Percentiles rank a stretch among this genome's conserved stretches.
These are phyloP conservation scores for Masticophis lateralis DNA, from an alignment of 2,797 vertebrate genomes.

Conservation along the genomic window DNA sequence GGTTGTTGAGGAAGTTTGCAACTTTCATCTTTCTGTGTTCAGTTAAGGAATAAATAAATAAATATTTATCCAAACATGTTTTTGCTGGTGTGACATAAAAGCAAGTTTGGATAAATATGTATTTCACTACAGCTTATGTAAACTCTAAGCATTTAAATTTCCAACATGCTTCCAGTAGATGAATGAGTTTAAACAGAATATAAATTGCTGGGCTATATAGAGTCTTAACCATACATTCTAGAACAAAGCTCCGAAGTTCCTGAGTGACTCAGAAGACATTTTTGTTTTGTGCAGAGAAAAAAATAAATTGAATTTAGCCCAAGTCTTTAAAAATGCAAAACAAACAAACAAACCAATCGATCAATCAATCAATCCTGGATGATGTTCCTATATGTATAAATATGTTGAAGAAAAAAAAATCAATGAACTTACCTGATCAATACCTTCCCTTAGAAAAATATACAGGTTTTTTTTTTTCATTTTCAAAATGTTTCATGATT, in stretches of 20 bases:
- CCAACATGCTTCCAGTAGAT: background rate
- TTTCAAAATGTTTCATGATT: background rate
- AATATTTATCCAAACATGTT: background rate
- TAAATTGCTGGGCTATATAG: accelerated
- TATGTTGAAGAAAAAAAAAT: background rate
- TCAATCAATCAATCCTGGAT: background rate
- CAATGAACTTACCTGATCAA: accelerated
- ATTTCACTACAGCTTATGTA: background rate
- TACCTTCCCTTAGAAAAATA: background rate
- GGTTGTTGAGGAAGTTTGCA: background rate
- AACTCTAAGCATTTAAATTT: background rate
- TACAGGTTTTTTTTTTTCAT: background rate
- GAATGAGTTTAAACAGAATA: background rate
- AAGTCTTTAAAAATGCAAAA: background rate
- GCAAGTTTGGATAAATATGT: background rate
- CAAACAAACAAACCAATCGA: background rate
- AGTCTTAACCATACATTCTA: background rate
- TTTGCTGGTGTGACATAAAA: background rate
- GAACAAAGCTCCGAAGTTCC: background rate
- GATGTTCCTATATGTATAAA: background rate
- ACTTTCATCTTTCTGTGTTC: background rate
- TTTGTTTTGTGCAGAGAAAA: background rate
- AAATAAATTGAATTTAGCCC: background rate
- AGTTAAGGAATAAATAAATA: background rate
- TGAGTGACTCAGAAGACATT: background rate